Base-by-base conservation (phyloP, 2,888 invertebrate genomes). In the Brenthis hecate region DNA sequence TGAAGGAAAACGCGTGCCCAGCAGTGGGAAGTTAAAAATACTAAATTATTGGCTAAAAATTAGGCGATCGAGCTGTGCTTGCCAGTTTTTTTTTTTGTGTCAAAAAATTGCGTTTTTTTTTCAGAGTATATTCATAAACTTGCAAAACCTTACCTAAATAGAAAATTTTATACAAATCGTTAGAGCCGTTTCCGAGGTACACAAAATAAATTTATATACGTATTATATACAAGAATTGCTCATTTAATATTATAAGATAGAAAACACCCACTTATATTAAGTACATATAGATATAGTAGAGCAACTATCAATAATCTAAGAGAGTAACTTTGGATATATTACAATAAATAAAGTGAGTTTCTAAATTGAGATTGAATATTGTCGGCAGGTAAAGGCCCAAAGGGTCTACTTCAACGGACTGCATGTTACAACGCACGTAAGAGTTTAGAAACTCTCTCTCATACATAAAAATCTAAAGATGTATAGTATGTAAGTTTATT, bases 371-470 rank as follows among this genome's bases (percentile, higher is more conserved):
- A 28, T 50, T 48, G n/a, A 14, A 60, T n/a, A 28, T 14, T n/a
- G 16, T 6, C n/a, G n/a, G 11, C 48, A 50, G 60, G 60, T 50
- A 50, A n/a, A 57, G 11, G 16, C 28, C n/a, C 23, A 50, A n/a
- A 47, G 5, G 16, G 48, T 28, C 23, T 23, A 11, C 19, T 28
- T 11, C 11, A 50, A 58, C 28, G n/a, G 28, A n/a, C 48, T 48
- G 50, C 60, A 48, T 60, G 60, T 13, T 6, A 14, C n/a, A 8
- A 48, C 50, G 14, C 60, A 60, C 60, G 60, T 60, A 50, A 60
- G 11, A 28, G 23, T 60, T 50, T 60, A 28, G 13, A 48, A 60
- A 28, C 48, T 60, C 11, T 60, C 48, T 60, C 11, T 60, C n/a
- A 60, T 60, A 28, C 58, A 60, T 36, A 36, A 36, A 36, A 6